phyloP scores from a whole-genome alignment of 1,140 invertebrate genomes.

The Chelonus insularis region DNA sequence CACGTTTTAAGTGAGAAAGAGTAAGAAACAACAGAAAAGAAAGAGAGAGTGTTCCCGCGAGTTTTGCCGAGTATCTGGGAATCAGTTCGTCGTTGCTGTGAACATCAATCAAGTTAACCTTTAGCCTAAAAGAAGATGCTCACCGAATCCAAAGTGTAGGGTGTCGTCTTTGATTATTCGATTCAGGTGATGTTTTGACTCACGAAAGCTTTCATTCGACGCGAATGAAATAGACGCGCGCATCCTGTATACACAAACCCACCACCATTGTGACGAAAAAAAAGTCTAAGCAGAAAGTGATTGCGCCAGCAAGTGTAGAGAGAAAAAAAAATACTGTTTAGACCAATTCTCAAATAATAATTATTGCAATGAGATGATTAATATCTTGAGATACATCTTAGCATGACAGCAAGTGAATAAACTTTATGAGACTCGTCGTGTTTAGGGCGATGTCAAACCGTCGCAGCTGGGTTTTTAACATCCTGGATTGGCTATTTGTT shows the following conservation, averaged over 20 bases:
- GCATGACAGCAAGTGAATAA: neutral
- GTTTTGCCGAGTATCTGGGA: no score
- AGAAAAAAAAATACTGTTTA: slow-evolving; percentile 2
- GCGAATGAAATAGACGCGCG: slow-evolving; percentile 25
- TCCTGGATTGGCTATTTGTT: slow-evolving; percentile 5
- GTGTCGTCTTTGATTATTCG: no score
- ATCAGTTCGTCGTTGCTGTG: no score
- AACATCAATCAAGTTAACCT: no score
- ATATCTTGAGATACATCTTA: neutral
- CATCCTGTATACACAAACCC: slow-evolving; percentile 24
- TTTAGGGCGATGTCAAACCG: slow-evolving; percentile 23
- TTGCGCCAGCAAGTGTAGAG: neutral
- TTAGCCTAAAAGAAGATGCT: no score
- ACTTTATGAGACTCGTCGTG: slow-evolving; percentile 13
- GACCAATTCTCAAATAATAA: neutral
- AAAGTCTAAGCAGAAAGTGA: neutral
- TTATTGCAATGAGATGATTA: neutral
- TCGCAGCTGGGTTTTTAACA: slow-evolving; percentile 17
- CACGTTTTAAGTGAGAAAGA: no score
- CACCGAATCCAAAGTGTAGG: no score
- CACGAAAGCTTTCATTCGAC: slow-evolving; percentile 13
- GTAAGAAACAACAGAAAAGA: no score
- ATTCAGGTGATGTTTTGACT: slow-evolving; percentile 11
- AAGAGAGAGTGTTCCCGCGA: no score
- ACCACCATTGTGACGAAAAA: slow-evolving; percentile 12